phyloP scores from a whole-genome alignment of 2,113 vertebrate species.

The Aleadryas rufinucha region DNA sequence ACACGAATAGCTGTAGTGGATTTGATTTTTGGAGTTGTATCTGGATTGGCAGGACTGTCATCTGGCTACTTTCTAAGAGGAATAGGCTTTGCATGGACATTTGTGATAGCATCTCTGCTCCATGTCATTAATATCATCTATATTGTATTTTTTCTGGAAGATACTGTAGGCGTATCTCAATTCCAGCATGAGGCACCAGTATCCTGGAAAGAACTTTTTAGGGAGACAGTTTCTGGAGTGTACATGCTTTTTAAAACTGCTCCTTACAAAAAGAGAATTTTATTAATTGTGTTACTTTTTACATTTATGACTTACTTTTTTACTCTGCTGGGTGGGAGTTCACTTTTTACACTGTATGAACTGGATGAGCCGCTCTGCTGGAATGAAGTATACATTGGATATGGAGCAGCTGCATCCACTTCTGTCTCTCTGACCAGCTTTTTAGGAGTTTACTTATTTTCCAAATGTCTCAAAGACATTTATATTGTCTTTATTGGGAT shows the following conservation, averaged over 20 bases:
- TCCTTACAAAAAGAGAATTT: slow-evolving; percentile 55
- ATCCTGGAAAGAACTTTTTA: slow-evolving; percentile 59
- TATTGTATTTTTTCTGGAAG: slow-evolving; percentile 81
- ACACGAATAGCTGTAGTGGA: slow-evolving; percentile 88
- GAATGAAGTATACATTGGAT: slow-evolving; percentile 90
- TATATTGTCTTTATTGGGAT: slow-evolving; percentile 84
- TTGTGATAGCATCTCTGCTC: slow-evolving; percentile 71
- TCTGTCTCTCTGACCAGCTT: slow-evolving; percentile 84
- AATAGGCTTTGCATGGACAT: slow-evolving; percentile 87
- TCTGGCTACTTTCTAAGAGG: slow-evolving; percentile 88
- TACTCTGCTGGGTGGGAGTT: slow-evolving; percentile 70
- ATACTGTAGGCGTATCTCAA: slow-evolving; percentile 68
- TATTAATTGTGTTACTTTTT: slow-evolving; percentile 78
- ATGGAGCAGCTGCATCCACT: slow-evolving; percentile 83
- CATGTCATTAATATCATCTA: slow-evolving; percentile 80
- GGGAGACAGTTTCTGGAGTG: slow-evolving; percentile 73
- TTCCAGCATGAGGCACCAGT: slow-evolving; percentile 3
- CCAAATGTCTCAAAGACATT: slow-evolving; percentile 80
- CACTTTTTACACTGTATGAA: slow-evolving; percentile 85
- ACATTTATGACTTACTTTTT: slow-evolving; percentile 79
- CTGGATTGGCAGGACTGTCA: slow-evolving; percentile 81
- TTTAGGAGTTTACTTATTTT: slow-evolving; percentile 80
- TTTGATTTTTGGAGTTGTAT: slow-evolving; percentile 85
- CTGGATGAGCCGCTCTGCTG: slow-evolving; percentile 91
- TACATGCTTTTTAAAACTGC: slow-evolving; percentile 79